Base-by-base conservation (phyloP, 1,140 invertebrate species). In the Delia radicum region DNA sequence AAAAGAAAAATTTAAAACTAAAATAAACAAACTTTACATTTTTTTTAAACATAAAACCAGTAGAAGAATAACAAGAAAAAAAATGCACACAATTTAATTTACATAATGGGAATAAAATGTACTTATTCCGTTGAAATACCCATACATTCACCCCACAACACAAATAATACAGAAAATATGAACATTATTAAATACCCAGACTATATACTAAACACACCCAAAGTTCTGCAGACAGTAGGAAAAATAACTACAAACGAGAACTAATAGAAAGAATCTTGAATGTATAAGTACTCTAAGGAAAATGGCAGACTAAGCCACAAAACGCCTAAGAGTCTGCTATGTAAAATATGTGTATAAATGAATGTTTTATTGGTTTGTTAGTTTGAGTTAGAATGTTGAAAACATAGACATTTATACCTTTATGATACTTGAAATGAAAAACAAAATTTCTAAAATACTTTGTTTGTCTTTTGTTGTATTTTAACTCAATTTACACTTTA, bases 71-170 rank as follows among this genome's bases (percentile, higher is more conserved):
- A 55, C 15, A 55, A 55, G 7, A 55, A 55, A 0, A 24, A 55
- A 55, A 15, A 55, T 21, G 18, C 48, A 55, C 48, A 55, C 48
- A 55, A 55, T 55, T 55, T 55, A 55, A 55, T 55, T 55, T 55
- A n/a, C 48, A 55, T 55, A 55, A 55, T 55, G 48, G 48, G n/a
- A 55, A 55, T 55, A 55, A 55, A 55, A n/a, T 55, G n/a, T 55
- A 55, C 37, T 21, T 48, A 13, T 15, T 48, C 48, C 48, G 15
- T 24, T 55, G n/a, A 55, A 55, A 55, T 21, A 21, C 6, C 33
- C 8, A 13, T 7, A 7, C 13, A 13, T 37, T 37, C 13, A 13
- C 33, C 8, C 8, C 5, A 55, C n/a, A 55, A 55, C 4, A 21
- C 3, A 55, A 48, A 48, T 6, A 48, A 13, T n/a, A 48, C 13